Percentiles rank a stretch among this genome's conserved stretches.
Evolutionary conservation across 2,888 invertebrate species (phyloP).

Genomic region (Operophtera brumata): DNA sequence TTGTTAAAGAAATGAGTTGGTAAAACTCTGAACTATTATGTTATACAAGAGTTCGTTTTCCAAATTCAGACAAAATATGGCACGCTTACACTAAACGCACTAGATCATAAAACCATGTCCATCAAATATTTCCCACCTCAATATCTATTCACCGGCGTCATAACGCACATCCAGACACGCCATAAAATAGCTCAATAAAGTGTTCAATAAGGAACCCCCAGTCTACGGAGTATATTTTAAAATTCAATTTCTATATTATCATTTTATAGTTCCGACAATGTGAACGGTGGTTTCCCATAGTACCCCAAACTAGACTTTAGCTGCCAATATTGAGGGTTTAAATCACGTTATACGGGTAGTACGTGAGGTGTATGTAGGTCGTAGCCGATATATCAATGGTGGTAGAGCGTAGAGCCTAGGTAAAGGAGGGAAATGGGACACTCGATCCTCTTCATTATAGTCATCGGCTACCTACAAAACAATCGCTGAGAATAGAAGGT

Average conservation of each 20-base stretch:
- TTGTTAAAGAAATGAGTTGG: too few relatives aligned
- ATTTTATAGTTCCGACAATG: constrained; percentile 22
- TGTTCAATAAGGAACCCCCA: constrained; percentile 14
- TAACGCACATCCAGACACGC: constrained; percentile 12
- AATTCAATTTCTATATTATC: constrained; percentile 34
- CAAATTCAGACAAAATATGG: not conserved
- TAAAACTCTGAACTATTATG: too few relatives aligned
- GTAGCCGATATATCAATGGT: constrained; percentile 21
- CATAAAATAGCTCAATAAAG: constrained; percentile 22
- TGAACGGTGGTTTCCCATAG: constrained; percentile 2
- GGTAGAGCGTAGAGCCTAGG: constrained; percentile 16
- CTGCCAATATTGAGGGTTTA: not conserved
- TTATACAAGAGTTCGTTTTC: too few relatives aligned
- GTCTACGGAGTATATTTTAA: constrained; percentile 25
- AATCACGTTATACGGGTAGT: constrained; percentile 4
- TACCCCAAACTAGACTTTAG: constrained; percentile 20
- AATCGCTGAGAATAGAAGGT: not conserved
- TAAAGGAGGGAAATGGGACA: constrained; percentile 28
- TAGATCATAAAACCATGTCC: not conserved
- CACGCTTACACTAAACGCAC: not conserved
- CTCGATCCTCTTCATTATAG: constrained; percentile 15
- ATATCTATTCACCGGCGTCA: constrained; percentile 5
- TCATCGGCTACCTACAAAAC: constrained; percentile 21
- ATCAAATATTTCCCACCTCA: not conserved
- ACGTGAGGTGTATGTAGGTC: constrained; percentile 15